Evolutionary conservation across 2,113 vertebrate species (phyloP), one percentile per base, ranked within the genome.

Genomic region (Pelmatolapia mariae): DNA sequence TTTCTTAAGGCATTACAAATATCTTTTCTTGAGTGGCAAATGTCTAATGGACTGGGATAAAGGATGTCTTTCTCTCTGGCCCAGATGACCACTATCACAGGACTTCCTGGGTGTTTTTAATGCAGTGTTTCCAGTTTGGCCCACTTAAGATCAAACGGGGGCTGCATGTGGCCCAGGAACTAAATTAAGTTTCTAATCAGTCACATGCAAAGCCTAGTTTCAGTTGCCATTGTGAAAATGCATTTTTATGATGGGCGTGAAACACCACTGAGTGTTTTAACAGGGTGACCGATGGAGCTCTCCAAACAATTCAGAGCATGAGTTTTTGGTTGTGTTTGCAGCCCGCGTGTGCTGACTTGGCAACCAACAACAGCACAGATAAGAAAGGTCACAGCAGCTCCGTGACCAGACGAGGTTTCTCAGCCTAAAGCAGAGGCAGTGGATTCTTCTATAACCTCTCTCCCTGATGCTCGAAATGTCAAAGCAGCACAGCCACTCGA

Each of bases 381-480:
- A 82, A 18, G 83, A 91, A 90, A 86, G 90, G 86, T 91, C 88
- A 87, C 53, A 31, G 79, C 79, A 5, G 76, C 80, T 81, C 43
- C 19, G 2, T 81, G 71, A 18, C 71, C 73, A 82, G 15, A 57
- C 18, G 82, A 43, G 63, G 85, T 80, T 81, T 8, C 29, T 43
- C 79, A 89, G 79, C 79, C 80, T 31, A 19, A 38, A 86, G 86
- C 80, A 63, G 68, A 43, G 43, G 33, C 81, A 3, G 16, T 19
- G 24, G 45, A 9, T 85, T 82, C 50, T 78, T 78, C 82, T 29
- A n/a, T 6, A 80, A 80, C 86, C 47, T 79, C 85, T 40, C n/a
- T 68, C 82, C 53, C 50, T 16, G 61, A 66, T 43, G 84, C 38
- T 89, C 38, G 22, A 92, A 89, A 94, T 84, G 89, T 91, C 86